Conservation (phyloP, 1,140 invertebrate species). For the Phthorimaea operculella region DNA sequence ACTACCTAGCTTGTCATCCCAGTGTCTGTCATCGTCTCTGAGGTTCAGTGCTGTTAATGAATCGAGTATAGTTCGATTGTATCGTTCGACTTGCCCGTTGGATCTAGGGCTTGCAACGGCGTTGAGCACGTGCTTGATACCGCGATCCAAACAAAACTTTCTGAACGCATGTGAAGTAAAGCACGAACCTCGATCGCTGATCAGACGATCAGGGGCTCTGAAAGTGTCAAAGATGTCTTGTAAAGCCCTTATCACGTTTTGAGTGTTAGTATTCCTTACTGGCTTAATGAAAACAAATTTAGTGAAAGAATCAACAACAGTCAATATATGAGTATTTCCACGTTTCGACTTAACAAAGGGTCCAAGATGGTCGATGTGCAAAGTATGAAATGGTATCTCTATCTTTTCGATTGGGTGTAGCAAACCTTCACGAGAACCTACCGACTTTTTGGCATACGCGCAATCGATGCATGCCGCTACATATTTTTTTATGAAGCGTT, state of each 20-base stretch:
- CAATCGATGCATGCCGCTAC: not conserved
- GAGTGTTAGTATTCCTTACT: not conserved
- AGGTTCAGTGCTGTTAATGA: not conserved
- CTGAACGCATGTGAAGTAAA: not conserved
- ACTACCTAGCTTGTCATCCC: not conserved
- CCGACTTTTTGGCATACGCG: not conserved
- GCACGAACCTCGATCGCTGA: not conserved
- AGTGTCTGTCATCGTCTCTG: not conserved
- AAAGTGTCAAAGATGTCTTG: not conserved
- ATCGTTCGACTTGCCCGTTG: conserved; percentile 1
- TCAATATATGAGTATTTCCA: not conserved
- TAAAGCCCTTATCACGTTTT: not conserved
- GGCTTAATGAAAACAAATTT: conserved; percentile 1
- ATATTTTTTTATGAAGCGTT: conserved; percentile 1
- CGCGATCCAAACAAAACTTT: not conserved
- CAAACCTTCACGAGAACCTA: not conserved
- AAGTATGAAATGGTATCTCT: not conserved
- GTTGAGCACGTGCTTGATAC: not conserved
- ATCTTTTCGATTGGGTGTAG: not conserved
- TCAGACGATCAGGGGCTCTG: too few relatives aligned
- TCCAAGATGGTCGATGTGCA: conserved; percentile 1
- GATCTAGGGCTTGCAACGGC: conserved; percentile 1
- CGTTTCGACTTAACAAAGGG: not conserved
- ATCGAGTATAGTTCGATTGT: not conserved
- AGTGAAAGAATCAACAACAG: not conserved